Conservation (phyloP, 2,797 vertebrate genomes). For the Enteromius argenteus region DNA sequence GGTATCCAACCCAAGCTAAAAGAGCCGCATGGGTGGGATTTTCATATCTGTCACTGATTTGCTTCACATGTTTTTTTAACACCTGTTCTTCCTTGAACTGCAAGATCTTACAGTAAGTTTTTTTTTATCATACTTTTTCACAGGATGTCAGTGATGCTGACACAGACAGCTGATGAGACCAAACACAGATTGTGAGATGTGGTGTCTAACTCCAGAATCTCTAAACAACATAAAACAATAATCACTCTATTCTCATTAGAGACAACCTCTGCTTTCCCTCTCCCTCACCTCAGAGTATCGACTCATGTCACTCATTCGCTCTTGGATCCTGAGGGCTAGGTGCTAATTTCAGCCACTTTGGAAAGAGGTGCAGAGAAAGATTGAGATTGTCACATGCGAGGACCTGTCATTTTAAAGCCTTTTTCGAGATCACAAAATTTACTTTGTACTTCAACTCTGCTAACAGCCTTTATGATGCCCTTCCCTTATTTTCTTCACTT, state of each 20-base stretch:
- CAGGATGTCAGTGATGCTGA: slow-evolving; percentile 6
- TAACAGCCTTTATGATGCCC: not conserved
- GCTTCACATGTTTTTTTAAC: slow-evolving; percentile 1
- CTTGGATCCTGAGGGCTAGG: slow-evolving; percentile 2
- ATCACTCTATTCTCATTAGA: slow-evolving; percentile 40
- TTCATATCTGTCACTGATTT: slow-evolving; percentile 13
- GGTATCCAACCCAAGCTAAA: not conserved
- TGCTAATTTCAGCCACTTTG: slow-evolving; percentile 28
- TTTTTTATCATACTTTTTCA: not conserved
- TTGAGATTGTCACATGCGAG: not conserved
- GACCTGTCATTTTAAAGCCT: slow-evolving; percentile 37
- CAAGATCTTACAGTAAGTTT: slow-evolving; percentile 1
- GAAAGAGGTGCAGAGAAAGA: slow-evolving; percentile 45
- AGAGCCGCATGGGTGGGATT: not conserved
- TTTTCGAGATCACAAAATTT: slow-evolving; percentile 16
- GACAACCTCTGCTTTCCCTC: not conserved
- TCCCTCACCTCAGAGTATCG: not conserved
- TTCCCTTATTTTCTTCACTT: not conserved
- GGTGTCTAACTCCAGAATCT: not conserved
- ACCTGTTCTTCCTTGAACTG: slow-evolving; percentile 15
- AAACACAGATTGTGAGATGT: slow-evolving; percentile 5
- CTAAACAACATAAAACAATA: slow-evolving; percentile 29
- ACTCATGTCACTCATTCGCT: slow-evolving; percentile 8
- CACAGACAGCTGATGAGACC: slow-evolving; percentile 36
- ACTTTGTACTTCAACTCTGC: not conserved